These are phyloP conservation scores for Sialis fuliginosa DNA, from an alignment of 2,888 invertebrate species.

Conservation along the genomic window DNA sequence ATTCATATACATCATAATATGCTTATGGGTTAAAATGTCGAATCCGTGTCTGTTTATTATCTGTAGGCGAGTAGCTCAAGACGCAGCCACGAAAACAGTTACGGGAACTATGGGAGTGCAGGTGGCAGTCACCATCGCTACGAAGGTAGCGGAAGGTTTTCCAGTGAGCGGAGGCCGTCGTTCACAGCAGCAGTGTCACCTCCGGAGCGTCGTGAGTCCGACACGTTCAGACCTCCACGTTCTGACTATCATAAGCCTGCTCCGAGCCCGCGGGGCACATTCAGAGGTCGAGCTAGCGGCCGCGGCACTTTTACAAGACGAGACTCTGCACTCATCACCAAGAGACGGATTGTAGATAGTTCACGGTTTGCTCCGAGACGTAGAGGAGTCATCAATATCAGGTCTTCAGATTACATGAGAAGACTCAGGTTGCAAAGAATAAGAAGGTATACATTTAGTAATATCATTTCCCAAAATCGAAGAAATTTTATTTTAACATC, in stretches of 20 bases:
- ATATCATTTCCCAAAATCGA: too few relatives aligned
- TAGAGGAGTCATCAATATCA: constrained; percentile 23
- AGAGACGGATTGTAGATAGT: constrained; percentile 33
- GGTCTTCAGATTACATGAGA: constrained; percentile 22
- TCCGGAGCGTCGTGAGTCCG: constrained; percentile 2
- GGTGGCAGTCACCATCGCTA: constrained; percentile 22
- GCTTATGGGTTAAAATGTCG: neutral
- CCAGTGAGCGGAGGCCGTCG: constrained; percentile 22
- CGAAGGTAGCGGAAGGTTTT: constrained; percentile 32
- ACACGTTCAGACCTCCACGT: constrained; percentile 12
- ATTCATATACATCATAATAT: too few relatives aligned
- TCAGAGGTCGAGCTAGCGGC: constrained; percentile 25
- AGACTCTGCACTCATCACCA: constrained; percentile 33
- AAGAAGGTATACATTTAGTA: constrained; percentile 19
- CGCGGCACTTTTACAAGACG: constrained; percentile 27
- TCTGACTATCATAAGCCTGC: constrained; percentile 24
- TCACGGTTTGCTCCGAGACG: constrained; percentile 37
- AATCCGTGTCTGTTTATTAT: constrained; percentile 2
- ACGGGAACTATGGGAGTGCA: constrained; percentile 28
- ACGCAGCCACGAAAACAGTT: constrained; percentile 20
- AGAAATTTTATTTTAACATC: too few relatives aligned
- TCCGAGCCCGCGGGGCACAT: constrained; percentile 14
- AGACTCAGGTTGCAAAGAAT: constrained; percentile 25
- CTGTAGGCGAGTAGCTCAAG: constrained; percentile 23
- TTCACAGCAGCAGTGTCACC: neutral